Conservation (phyloP, 2,888 invertebrate genomes). For the Nematopogon swammerdamellus region DNA sequence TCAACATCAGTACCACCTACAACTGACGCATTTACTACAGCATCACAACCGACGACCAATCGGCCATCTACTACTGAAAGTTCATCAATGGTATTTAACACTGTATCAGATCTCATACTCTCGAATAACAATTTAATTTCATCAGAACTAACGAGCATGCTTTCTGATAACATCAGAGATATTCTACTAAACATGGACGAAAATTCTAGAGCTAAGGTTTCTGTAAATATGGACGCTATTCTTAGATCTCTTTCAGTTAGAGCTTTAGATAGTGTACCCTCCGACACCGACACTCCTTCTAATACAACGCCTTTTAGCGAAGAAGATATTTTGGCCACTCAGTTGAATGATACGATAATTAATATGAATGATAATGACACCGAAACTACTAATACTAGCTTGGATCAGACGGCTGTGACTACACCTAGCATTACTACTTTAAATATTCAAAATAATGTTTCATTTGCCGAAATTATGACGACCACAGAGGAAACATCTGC, state of each 20-base stretch:
- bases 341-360: slow-evolving; percentile 18
- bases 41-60: slow-evolving; percentile 31
- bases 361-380: neutral
- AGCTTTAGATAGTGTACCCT: slow-evolving; percentile 35
- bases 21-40: slow-evolving; percentile 39
- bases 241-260: slow-evolving; percentile 50
- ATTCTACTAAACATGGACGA: slow-evolving; percentile 45
- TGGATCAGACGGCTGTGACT: too few species aligned
- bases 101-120: slow-evolving; percentile 47
- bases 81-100: slow-evolving; percentile 48
- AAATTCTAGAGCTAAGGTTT: slow-evolving; percentile 41
- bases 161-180: slow-evolving; percentile 43
- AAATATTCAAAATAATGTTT: too few species aligned
- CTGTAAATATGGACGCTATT: slow-evolving; percentile 48
- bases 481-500: too few species aligned
- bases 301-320: slow-evolving; percentile 48
- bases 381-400: too few species aligned
- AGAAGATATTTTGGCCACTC: slow-evolving; percentile 47
- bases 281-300: slow-evolving; percentile 29
- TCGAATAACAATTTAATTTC: slow-evolving; percentile 46
- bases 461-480: too few species aligned
- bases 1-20: slow-evolving; percentile 35
- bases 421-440: too few species aligned
- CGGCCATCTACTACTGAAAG: slow-evolving; percentile 36
- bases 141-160: slow-evolving; percentile 53